These are phyloP conservation scores for Channa striata DNA, from an alignment of 2,797 vertebrate species.

Conservation along the genomic window DNA sequence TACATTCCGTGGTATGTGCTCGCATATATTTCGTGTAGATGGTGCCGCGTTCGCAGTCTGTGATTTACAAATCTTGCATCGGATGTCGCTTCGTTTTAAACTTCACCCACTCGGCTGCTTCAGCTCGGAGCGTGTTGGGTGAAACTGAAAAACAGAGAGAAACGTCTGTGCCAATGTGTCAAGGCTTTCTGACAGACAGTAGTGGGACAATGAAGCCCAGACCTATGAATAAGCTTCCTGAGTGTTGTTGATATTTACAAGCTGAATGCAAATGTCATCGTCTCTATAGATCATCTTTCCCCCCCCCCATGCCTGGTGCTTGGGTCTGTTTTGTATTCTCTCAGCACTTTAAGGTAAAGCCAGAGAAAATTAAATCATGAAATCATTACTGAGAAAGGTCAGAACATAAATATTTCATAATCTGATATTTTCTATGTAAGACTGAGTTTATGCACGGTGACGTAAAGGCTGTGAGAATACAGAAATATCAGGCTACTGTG, in stretches of 20 bases:
- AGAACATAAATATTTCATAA: conserved; percentile 86
- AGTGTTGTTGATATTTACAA: conserved; percentile 82
- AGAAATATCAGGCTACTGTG: conserved; percentile 47
- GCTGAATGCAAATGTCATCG: conserved; percentile 76
- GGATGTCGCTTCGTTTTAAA: conserved; percentile 55
- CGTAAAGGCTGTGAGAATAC: conserved; percentile 40
- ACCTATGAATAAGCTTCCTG: conserved; percentile 70
- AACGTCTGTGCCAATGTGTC: conserved; percentile 51
- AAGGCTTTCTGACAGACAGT: conserved; percentile 55
- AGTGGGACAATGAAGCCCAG: conserved; percentile 38
- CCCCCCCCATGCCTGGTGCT: conserved; percentile 38
- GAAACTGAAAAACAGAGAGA: conserved; percentile 58
- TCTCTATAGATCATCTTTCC: conserved; percentile 70
- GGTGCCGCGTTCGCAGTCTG: conserved; percentile 36
- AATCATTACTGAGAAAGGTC: conserved; percentile 83
- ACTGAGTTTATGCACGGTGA: conserved; percentile 69
- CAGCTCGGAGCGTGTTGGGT: conserved; percentile 47
- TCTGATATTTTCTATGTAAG: conserved; percentile 79
- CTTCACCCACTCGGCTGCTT: conserved; percentile 63
- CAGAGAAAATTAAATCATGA: conserved; percentile 80
- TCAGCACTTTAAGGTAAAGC: conserved; percentile 78
- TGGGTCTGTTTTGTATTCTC: conserved; percentile 77
- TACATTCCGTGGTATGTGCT: conserved; percentile 67
- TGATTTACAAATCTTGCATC: conserved; percentile 58
- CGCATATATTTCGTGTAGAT: conserved; percentile 59